Conservation (phyloP, 2,888 invertebrate genomes). For the Hylaea fasciaria region DNA sequence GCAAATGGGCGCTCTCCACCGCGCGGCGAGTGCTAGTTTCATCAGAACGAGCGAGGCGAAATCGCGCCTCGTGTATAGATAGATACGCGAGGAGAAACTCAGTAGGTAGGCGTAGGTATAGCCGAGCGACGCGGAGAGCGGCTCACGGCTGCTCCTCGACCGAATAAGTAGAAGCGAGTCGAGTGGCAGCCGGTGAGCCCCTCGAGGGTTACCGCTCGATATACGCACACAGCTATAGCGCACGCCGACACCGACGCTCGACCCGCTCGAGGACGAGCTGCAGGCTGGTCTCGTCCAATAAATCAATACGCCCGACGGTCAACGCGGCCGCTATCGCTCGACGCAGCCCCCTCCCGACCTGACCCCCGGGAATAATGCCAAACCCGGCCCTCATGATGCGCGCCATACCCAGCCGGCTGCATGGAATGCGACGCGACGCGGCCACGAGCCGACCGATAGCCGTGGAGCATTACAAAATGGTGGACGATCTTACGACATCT, state of each 20-base stretch:
- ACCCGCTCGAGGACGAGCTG: constrained; percentile 77
- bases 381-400: constrained; percentile 77
- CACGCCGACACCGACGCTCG: constrained; percentile 81
- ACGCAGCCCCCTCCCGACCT: constrained; percentile 76
- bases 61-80: constrained; percentile 77
- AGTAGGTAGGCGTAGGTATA: constrained; percentile 82
- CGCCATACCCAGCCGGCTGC: constrained; percentile 79
- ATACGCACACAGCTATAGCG: constrained; percentile 77
- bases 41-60: constrained; percentile 78
- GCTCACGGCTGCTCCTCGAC: constrained; percentile 77
- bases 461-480: constrained; percentile 84
- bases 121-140: constrained; percentile 62
- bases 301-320: constrained; percentile 80
- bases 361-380: constrained; percentile 80
- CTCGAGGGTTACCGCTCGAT: constrained; percentile 84
- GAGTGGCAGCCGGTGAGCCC: constrained; percentile 82
- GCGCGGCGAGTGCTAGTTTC: constrained; percentile 61
- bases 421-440: constrained; percentile 81
- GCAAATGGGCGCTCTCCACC: constrained; percentile 69
- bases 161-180: constrained; percentile 83
- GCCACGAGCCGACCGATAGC: constrained; percentile 81
- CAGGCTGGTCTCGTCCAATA: constrained; percentile 82
- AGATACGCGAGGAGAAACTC: constrained; percentile 81
- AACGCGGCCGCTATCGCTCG: constrained; percentile 69
- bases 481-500: constrained; percentile 86